Conservation (phyloP, 30 jellyfish, hydroid and myxozoan species). For the Mastigias papua region DNA sequence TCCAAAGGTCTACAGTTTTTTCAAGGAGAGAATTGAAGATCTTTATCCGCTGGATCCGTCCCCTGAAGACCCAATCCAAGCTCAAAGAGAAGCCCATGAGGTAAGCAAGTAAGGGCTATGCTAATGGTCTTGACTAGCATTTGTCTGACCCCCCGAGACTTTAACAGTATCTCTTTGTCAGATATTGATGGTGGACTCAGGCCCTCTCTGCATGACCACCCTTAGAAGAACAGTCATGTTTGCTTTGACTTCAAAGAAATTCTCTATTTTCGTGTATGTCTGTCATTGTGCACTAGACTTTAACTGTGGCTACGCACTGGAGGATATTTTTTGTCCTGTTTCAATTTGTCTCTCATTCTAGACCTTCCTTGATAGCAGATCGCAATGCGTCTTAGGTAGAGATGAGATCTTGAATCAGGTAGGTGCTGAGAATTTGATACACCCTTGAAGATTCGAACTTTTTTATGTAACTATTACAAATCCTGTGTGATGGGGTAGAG, state of each 20-base stretch:
- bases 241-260: too few species aligned
- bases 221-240: too few species aligned
- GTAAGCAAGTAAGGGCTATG: conserved; percentile 23
- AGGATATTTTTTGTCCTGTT: not conserved
- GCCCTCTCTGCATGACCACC: too few species aligned
- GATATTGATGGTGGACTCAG: too few species aligned
- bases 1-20: conserved; percentile 81
- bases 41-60: conserved; percentile 96
- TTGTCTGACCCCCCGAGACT: not conserved
- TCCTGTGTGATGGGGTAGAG: too few species aligned
- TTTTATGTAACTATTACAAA: too few species aligned
- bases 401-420: conserved; percentile 86
- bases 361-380: conserved; percentile 96
- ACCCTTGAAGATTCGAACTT: not conserved
- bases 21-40: conserved; percentile 74
- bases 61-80: conserved; percentile 96
- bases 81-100: conserved; percentile 97
- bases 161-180: too few species aligned
- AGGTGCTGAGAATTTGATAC: not conserved
- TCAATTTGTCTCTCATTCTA: conserved; percentile 14
- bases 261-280: too few species aligned
- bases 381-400: conserved; percentile 96
- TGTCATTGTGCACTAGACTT: too few species aligned
- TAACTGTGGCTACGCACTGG: not conserved
- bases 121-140: not conserved